Evolutionary conservation across 2,797 vertebrate genomes (phyloP).

Genomic region (Anisognathus igniventris): DNA sequence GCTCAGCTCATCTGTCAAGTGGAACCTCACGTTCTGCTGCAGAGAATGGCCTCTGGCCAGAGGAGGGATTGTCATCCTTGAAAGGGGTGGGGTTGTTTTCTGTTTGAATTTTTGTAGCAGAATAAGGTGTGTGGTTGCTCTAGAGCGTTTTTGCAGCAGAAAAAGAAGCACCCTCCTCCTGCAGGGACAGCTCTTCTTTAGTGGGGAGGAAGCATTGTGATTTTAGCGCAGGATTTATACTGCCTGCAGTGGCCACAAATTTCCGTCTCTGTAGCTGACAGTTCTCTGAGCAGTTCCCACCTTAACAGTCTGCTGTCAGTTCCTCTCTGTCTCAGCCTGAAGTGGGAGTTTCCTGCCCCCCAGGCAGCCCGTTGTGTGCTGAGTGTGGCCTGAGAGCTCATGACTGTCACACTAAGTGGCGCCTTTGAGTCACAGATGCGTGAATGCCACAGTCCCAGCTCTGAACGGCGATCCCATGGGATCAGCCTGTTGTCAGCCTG

Average conservation of each 20-base stretch:
- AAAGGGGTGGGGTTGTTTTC: background rate
- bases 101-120: background rate
- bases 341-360: background rate
- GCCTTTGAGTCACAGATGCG: background rate
- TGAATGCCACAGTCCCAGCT: background rate
- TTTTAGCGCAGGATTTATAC: background rate
- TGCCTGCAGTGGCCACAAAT: background rate
- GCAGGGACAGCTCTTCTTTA: background rate
- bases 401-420: fast-evolving
- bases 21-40: background rate
- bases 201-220: background rate
- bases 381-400: background rate
- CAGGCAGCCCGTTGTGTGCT: background rate
- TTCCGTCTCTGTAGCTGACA: background rate
- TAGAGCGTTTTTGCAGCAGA: background rate
- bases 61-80: background rate
- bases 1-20: background rate
- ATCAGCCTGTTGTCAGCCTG: background rate
- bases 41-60: fast-evolving
- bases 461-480: background rate
- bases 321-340: background rate
- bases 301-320: background rate
- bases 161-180: background rate
- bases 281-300: background rate
- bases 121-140: background rate